Conservation (phyloP, 2,888 invertebrate species). For the Clitarchus hookeri region DNA sequence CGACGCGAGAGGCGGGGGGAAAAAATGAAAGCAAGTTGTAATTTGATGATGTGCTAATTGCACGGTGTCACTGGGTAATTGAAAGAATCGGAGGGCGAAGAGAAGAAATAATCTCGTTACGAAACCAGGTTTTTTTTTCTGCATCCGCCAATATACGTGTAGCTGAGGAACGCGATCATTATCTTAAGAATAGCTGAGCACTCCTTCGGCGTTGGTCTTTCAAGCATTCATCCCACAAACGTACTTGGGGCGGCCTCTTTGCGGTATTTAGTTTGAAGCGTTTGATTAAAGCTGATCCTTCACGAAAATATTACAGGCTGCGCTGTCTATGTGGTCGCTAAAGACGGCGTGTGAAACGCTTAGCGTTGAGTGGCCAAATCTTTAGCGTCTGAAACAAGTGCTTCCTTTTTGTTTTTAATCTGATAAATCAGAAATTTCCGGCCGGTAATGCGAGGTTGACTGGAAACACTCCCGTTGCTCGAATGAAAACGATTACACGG, state of each 20-base stretch:
- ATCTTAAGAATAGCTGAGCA: neutral
- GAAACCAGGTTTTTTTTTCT: neutral
- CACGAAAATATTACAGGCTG: slow-evolving; percentile 8
- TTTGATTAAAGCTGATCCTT: neutral
- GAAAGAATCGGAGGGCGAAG: neutral
- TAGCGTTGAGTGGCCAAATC: neutral
- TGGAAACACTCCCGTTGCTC: neutral
- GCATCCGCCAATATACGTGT: neutral
- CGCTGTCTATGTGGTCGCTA: neutral
- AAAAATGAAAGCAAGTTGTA: neutral
- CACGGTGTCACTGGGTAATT: neutral
- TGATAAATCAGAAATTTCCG: neutral
- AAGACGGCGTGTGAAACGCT: neutral
- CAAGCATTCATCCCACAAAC: neutral
- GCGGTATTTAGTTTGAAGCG: neutral
- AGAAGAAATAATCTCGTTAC: neutral
- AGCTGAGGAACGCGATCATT: neutral
- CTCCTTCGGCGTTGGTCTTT: neutral
- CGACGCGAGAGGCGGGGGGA: neutral
- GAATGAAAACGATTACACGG: neutral
- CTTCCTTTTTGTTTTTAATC: neutral
- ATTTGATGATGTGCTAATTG: slow-evolving; percentile 7
- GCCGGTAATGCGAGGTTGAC: neutral
- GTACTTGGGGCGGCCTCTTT: neutral
- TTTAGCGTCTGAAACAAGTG: neutral